Percentiles rank a stretch among this genome's conserved stretches.
Evolutionary conservation across 92 coral and sea anemone genomes (phyloP).

Genomic region (Metridium senile): DNA sequence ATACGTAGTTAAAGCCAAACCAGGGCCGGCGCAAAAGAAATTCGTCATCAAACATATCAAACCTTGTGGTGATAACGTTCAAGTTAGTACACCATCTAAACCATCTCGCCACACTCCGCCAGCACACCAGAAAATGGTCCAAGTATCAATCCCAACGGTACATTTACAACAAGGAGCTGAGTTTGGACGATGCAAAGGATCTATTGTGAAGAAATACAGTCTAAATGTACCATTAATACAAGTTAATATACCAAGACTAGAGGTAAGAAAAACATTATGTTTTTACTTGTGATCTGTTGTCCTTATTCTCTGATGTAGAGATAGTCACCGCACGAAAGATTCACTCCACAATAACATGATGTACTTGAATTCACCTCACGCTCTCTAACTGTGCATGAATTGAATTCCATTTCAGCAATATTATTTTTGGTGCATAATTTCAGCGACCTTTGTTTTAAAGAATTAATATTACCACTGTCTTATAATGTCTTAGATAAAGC

Average conservation of each 20-base stretch:
- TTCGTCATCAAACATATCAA: slow-evolving; percentile 38
- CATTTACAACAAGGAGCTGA: slow-evolving; percentile 34
- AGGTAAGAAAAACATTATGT: slow-evolving; percentile 32
- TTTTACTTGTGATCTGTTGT: background rate
- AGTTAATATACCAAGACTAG: slow-evolving; percentile 58
- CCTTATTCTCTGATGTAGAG: background rate
- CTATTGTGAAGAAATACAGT: slow-evolving; percentile 22
- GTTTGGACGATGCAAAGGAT: slow-evolving; percentile 5
- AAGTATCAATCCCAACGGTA: slow-evolving; percentile 56
- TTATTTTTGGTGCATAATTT: background rate
- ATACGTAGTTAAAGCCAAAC: slow-evolving; percentile 21
- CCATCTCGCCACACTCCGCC: slow-evolving; percentile 3
- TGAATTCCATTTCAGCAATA: background rate
- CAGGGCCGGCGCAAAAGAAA: slow-evolving; percentile 19
- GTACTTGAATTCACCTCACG: background rate
- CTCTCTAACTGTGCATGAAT: background rate
- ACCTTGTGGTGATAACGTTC: slow-evolving; percentile 24
- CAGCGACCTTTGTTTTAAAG: too few relatives aligned
- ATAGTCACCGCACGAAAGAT: background rate
- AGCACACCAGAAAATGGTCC: slow-evolving; percentile 51
- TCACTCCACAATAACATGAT: background rate
- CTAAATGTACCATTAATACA: slow-evolving; percentile 59
- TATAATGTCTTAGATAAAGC: too few relatives aligned
- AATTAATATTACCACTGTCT: too few relatives aligned
- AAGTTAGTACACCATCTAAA: slow-evolving; percentile 18